These are phyloP conservation scores for Alauda arvensis DNA, from an alignment of 2,797 vertebrate genomes.

Conservation along the genomic window DNA sequence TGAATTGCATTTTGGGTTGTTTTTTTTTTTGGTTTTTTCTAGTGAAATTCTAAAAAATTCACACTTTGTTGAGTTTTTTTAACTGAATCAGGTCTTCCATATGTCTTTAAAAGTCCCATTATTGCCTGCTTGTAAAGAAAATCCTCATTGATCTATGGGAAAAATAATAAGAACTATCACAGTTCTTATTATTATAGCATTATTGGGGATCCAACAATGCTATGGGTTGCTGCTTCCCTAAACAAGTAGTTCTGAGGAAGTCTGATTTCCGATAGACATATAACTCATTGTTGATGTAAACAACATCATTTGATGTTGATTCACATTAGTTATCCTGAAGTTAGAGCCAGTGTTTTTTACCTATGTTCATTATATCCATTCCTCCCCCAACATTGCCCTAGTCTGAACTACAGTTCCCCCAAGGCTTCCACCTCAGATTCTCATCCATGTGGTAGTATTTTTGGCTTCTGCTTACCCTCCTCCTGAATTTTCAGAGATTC, in stretches of 20 bases:
- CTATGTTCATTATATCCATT: not conserved
- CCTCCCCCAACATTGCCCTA: not conserved
- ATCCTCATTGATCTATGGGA: not conserved
- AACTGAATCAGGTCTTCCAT: not conserved
- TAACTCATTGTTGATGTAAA: accelerated
- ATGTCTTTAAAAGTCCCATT: not conserved
- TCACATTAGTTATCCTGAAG: not conserved
- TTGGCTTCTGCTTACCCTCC: not conserved
- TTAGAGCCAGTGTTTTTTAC: not conserved
- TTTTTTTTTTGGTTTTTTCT: not conserved
- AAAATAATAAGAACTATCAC: not conserved
- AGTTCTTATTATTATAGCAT: no score
- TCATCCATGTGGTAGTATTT: not conserved
- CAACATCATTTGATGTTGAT: no score
- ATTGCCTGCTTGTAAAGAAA: not conserved
- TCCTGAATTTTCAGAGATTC: not conserved
- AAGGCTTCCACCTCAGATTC: not conserved
- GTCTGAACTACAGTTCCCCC: not conserved
- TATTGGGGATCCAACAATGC: not conserved
- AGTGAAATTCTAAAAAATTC: not conserved
- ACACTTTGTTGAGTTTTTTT: no score
- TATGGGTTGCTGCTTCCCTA: not conserved
- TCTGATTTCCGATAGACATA: not conserved
- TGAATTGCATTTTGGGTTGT: not conserved
- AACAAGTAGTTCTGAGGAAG: not conserved